These are phyloP conservation scores for Umimayanthus kanabou DNA, from an alignment of 92 coral and sea anemone species.

Conservation along the genomic window DNA sequence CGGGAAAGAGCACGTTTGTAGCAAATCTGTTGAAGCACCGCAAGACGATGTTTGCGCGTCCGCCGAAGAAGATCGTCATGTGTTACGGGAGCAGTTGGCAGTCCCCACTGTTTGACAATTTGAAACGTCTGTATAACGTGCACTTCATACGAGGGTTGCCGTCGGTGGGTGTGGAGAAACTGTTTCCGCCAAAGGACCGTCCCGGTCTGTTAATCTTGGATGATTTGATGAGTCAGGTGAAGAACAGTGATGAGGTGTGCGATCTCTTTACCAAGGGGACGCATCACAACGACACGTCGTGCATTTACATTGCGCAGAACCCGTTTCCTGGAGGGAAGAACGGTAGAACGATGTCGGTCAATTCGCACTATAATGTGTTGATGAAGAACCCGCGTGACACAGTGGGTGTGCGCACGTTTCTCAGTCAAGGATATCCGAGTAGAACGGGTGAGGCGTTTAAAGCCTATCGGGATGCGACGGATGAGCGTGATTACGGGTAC, in stretches of 20 bases:
- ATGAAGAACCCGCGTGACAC: background rate
- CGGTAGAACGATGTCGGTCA: background rate
- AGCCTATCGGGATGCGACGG: too few species aligned
- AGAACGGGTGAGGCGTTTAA: too few species aligned
- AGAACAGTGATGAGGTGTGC: background rate
- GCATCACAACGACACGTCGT: background rate
- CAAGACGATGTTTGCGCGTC: background rate
- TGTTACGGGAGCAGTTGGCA: slow-evolving; percentile 8
- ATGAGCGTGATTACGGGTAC: too few species aligned
- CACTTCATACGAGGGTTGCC: slow-evolving; percentile 9
- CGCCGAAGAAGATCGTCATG: slow-evolving; percentile 9
- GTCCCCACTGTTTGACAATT: background rate
- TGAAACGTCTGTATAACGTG: background rate
- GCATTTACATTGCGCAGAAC: background rate
- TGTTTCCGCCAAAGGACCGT: background rate
- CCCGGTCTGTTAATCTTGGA: slow-evolving; percentile 27
- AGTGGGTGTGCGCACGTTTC: background rate
- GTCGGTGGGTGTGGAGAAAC: background rate
- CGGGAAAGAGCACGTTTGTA: slow-evolving; percentile 14
- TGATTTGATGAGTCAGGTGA: slow-evolving; percentile 17
- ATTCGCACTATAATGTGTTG: background rate
- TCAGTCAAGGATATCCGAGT: background rate
- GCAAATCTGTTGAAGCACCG: background rate
- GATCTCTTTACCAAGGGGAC: slow-evolving; percentile 22
- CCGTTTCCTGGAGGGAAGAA: background rate